These are phyloP conservation scores for Xenopus laevis DNA, from an alignment of 2,113 vertebrate genomes.

Conservation along the genomic window DNA sequence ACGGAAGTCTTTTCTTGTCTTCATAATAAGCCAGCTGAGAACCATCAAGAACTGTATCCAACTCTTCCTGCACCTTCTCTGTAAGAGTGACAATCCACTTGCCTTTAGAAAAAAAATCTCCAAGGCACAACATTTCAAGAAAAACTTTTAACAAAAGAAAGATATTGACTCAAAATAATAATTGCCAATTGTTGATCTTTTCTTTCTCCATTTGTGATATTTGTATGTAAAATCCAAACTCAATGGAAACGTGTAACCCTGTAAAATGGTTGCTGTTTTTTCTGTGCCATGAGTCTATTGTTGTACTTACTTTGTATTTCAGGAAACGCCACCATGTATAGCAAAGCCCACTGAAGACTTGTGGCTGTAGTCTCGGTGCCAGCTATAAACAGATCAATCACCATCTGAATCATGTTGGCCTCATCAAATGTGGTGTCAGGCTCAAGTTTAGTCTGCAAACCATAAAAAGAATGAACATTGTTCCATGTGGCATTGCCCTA, in stretches of 20 bases:
- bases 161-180: neutral
- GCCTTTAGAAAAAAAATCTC: no score
- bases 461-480: neutral
- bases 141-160: neutral
- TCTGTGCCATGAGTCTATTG: no score
- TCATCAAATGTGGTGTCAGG: constrained; percentile 17
- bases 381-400: constrained; percentile 36
- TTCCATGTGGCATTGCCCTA: neutral
- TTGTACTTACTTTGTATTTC: constrained; percentile 41
- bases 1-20: constrained; percentile 34
- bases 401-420: constrained; percentile 17
- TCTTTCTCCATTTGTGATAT: no score
- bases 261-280: no score
- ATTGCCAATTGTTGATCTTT: neutral
- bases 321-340: constrained; percentile 43
- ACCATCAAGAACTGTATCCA: constrained; percentile 19
- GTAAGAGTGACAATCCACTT: neutral
- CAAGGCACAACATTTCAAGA: neutral
- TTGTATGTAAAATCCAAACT: no score
- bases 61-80: constrained; percentile 29
- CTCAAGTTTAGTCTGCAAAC: constrained; percentile 10
- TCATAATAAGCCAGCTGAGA: constrained; percentile 46
- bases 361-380: constrained; percentile 45
- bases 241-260: no score
- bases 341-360: constrained; percentile 43